Base-by-base conservation (phyloP, 1,140 invertebrate species). In the Asbolus verrucosus region DNA sequence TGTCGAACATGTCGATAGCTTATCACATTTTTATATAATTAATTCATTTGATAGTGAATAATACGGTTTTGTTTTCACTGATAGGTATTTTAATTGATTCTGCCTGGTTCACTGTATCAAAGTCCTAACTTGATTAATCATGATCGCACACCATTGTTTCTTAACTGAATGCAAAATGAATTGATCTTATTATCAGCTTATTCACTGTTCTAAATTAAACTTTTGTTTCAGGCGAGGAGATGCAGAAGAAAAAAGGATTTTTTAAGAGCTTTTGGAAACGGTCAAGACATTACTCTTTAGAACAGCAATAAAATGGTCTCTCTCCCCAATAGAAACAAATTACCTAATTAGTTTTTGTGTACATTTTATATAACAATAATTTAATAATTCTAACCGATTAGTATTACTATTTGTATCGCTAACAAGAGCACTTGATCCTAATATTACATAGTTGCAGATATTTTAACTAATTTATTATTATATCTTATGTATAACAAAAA, bases 221-320 rank as follows among this genome's bases (percentile, higher is more conserved):
- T 6, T 54, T 54, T 54, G 81, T 84, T 83, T 67, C 84, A 91
- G 90, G 88, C 71, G 89, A 90, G 70, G 88, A 90, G 59, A 77
- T 84, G 79, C 90, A 91, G 63, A 92, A 93, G 81, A 92, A 92
- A 80, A 91, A 91, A 81, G 89, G 91, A 54, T 92, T 94, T 78
- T 94, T 93, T 83, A 91, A 91, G 82, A 91, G 85, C 78, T 88
- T 93, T 69, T 94, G 91, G 91, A 93, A 93, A 81, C 87, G 89
- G 66, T 92, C 91, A 59, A 88, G 91, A 59, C 91, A 92, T 78
- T 91, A 92, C 80, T 93, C 91, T 16, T 82, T 93, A 81, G 92
- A 94, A 81, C 91, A 93, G 78, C 88, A 89, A 86, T 86, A 87
- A 71, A 65, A 19, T 14, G 39, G 61, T 63, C 36, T 39, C 61